Evolutionary conservation across 2,888 invertebrate genomes (phyloP), one percentile per base, ranked within the genome.

Genomic region (Netelia fuscicornis): DNA sequence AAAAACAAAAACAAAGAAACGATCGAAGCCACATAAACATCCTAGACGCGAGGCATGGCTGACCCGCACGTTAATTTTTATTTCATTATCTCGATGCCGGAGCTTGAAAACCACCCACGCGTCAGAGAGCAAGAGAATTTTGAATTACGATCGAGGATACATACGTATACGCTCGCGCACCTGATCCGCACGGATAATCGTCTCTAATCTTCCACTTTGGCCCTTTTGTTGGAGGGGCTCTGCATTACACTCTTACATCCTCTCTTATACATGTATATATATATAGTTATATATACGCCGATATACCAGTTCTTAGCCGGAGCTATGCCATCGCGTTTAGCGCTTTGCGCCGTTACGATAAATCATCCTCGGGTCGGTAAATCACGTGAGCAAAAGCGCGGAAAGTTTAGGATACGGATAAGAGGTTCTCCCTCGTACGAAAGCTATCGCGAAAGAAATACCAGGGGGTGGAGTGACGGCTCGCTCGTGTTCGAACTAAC

Each of bases 201-300:
- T 90, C 92, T 91, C 93, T 93, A 93, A 93, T 93, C 93, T 93
- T 93, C 93, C 93, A 93, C 93, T 93, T 93, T 93, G 90, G 90
- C 88, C 91, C 90, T 91, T 65, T 92, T 91, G 89, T 91, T 90
- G 85, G 89, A 89, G 83, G 89, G 70, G 25, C 25, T 17, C 52
- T 25, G 70, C 64, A 75, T 78, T 78, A 78, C 78, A 71, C 62
- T 70, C 74, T 78, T 74, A 62, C 30, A 62, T 62, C 56, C 72
- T 44, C 17, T 65, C 17, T 48, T 68, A 48, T 48, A 48, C 6
- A 48, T 48, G 9, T 48, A 48, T 91, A 74, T 89, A 90, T 86
- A 80, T 86, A 87, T 80, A 79, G 81, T 82, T 76, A 25, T 20
- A 11, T 37, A 30, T 30, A 42, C 54, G 54, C 42, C 75, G 78